Percentiles rank a stretch among this genome's conserved stretches.
Conservation (phyloP, 2,888 invertebrate genomes). For the Stenurella melanura region DNA sequence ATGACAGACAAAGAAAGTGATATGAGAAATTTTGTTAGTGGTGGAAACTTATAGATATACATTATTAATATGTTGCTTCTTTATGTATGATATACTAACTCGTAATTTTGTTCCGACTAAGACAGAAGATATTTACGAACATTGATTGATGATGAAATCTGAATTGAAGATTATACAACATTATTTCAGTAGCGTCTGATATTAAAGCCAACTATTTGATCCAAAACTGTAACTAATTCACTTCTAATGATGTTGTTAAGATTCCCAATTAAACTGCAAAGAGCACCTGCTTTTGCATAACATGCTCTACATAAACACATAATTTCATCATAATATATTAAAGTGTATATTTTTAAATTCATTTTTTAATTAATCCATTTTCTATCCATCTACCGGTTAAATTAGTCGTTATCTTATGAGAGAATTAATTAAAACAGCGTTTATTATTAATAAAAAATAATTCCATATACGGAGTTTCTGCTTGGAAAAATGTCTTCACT, state of each 20-base stretch:
- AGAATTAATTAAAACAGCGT: background rate
- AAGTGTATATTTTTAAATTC: background rate
- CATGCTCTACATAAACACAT: background rate
- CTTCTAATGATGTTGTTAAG: background rate
- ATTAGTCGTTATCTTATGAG: background rate
- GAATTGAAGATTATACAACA: too few species aligned
- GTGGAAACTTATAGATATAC: too few species aligned
- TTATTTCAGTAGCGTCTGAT: too few species aligned
- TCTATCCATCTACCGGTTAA: background rate
- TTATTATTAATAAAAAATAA: slow-evolving; percentile 8
- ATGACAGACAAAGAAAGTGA: too few species aligned
- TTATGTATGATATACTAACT: too few species aligned
- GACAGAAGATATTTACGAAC: too few species aligned
- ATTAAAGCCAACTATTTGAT: too few species aligned
- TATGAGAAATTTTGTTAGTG: too few species aligned
- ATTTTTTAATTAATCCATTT: background rate
- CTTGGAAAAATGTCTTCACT: slow-evolving; percentile 31
- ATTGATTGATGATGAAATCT: too few species aligned
- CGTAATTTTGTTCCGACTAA: too few species aligned
- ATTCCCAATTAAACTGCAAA: background rate
- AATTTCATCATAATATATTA: background rate
- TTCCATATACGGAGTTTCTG: slow-evolving; percentile 26
- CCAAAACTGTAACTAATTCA: background rate
- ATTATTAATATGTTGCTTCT: too few species aligned
- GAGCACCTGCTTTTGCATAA: background rate